Conservation (phyloP, 1,140 invertebrate genomes). For the Scaptomyza montana region DNA sequence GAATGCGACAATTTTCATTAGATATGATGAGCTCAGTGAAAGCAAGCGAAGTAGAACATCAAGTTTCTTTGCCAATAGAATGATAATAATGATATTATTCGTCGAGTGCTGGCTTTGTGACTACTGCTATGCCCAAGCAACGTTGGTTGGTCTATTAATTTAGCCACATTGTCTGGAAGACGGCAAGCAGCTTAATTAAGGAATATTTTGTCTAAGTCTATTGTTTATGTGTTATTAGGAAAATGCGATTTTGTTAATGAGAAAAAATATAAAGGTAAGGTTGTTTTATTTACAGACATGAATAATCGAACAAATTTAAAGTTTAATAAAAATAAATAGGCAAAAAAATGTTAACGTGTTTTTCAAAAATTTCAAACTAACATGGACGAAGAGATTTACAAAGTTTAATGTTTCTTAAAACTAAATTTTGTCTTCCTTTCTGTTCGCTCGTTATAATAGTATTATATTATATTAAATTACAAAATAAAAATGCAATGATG, state of each 20-base stretch:
- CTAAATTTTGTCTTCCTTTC: no score
- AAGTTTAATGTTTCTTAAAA: no score
- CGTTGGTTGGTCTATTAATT: slow-evolving; percentile 15
- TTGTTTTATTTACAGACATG: no score
- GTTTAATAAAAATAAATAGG: no score
- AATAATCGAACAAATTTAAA: no score
- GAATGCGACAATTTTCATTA: slow-evolving; percentile 49
- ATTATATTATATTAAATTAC: no score
- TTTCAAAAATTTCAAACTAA: no score
- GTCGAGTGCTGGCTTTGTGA: not conserved
- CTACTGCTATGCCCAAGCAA: not conserved
- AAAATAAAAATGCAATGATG: no score
- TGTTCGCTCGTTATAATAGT: no score
- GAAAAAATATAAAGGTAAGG: not conserved
- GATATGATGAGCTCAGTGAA: slow-evolving; percentile 28
- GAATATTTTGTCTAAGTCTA: slow-evolving; percentile 16
- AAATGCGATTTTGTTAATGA: slow-evolving; percentile 13
- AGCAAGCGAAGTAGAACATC: not conserved
- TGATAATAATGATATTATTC: slow-evolving; percentile 30
- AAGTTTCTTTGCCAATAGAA: slow-evolving; percentile 13
- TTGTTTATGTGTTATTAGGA: slow-evolving; percentile 9
- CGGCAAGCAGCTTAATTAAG: slow-evolving; percentile 16
- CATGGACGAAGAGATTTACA: no score
- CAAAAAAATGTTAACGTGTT: no score
- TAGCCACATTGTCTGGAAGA: slow-evolving; percentile 12